A percentile compares a stretch with the other conserved stretches of the same genome.
phyloP scores from a whole-genome alignment of 2,888 invertebrate species.

The Coelinius sp. region DNA sequence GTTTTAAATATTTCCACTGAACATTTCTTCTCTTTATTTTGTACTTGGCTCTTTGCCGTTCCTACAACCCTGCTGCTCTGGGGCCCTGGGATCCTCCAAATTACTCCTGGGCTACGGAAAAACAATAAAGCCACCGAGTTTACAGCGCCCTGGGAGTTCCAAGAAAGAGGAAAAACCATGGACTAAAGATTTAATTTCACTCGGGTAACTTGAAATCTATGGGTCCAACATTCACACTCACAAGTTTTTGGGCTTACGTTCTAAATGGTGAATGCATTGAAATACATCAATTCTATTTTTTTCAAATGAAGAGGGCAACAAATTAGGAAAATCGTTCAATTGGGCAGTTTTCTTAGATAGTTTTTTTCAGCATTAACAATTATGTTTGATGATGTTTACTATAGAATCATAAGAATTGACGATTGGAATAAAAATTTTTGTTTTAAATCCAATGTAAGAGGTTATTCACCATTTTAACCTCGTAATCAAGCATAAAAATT shows the following conservation, averaged over 20 bases:
- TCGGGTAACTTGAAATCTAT: constrained; percentile 20
- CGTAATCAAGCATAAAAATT: neutral
- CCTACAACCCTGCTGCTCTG: neutral
- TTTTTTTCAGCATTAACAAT: too few relatives aligned
- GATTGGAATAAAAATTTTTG: too few relatives aligned
- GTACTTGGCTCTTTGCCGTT: neutral
- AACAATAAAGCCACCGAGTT: constrained; percentile 54
- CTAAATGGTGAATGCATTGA: neutral
- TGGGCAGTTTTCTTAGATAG: too few relatives aligned
- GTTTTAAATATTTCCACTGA: neutral
- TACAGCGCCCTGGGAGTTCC: constrained; percentile 43
- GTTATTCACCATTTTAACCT: too few relatives aligned
- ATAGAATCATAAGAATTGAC: too few relatives aligned
- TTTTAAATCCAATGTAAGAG: too few relatives aligned
- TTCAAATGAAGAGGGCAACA: neutral
- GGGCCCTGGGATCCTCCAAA: constrained; percentile 47
- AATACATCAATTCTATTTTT: neutral
- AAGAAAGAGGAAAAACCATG: constrained; percentile 46
- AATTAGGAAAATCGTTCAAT: too few relatives aligned
- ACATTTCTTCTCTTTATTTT: neutral
- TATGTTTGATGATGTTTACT: too few relatives aligned
- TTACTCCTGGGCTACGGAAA: constrained; percentile 48
- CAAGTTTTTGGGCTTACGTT: neutral
- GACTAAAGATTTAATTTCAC: constrained; percentile 51
- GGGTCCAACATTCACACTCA: neutral